Evolutionary conservation across 2,113 vertebrate genomes (phyloP), one percentile per base, ranked within the genome.

Genomic region (Procavia capensis): DNA sequence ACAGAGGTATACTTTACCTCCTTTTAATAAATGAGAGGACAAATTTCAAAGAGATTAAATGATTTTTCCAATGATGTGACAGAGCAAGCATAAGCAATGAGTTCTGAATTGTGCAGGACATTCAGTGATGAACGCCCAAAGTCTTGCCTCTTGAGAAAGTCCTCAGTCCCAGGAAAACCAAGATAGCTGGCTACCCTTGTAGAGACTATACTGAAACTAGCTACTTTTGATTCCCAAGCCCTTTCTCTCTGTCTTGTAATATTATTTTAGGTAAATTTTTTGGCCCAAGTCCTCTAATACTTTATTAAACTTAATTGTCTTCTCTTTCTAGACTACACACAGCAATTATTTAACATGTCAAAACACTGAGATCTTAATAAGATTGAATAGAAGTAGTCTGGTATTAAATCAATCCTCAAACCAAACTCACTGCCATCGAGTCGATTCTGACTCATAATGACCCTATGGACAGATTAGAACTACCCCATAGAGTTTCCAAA

Each of bases 101-200:
- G 5, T 17, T 9, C 41, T 82, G 47, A 31, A n/a, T 43, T 31
- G 36, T 9, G 6, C 8, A n/a, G 19, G 2, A 45, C 43, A 79
- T 36, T 36, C 29, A 10, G 70, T 11, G 36, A 6, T 61, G 29
- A 61, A 14, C 54, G 29, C 24, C 63, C 6, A 6, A 9, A 45
- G 3, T 31, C 22, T 39, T 29, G 27, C 34, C 31, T 61, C 25
- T 25, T 7, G 10, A 24, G 8, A 76, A 78, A n/a, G 1, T 19
- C 36, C n/a, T 61, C 70, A 47, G 0, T 16, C 61, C 24, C 27
- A 3, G 31, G 10, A 36, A 79, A 22, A 43, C 45, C 27, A 43
- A 45, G 29, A 14, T 0, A 5, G 57, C 3, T 34, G 25, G 20
- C 29, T 43, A 34, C 31, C 17, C 5, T 41, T 6, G 0, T 7